A percentile compares a stretch with the other conserved stretches of the same genome.
phyloP scores from a whole-genome alignment of 2,113 vertebrate genomes.

The Oncorhynchus masou region DNA sequence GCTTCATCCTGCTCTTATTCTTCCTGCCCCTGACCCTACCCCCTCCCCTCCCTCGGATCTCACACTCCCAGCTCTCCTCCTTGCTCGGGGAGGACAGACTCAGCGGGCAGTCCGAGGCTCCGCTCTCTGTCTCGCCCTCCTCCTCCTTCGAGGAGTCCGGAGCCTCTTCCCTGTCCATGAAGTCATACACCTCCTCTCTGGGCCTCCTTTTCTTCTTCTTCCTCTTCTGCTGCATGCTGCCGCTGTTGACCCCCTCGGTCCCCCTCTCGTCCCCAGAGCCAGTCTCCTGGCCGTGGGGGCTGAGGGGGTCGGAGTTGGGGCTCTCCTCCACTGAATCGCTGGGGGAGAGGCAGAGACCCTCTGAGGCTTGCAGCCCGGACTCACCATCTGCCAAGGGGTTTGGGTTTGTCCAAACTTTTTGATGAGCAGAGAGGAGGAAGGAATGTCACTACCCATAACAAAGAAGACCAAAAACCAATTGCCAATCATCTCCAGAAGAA shows the following conservation, averaged over 20 bases:
- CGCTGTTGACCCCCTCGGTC: constrained; percentile 53
- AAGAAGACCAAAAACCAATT: neutral
- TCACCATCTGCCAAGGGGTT: constrained; percentile 37
- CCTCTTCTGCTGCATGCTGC: constrained; percentile 66
- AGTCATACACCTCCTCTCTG: constrained; percentile 63
- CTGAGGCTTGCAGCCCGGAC: constrained; percentile 32
- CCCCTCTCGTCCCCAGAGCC: constrained; percentile 50
- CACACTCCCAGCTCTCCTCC: constrained; percentile 72
- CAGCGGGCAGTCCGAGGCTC: constrained; percentile 9
- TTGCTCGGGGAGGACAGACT: constrained; percentile 31
- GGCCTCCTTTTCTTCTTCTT: constrained; percentile 76
- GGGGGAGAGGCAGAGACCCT: constrained; percentile 66
- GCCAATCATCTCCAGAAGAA: neutral
- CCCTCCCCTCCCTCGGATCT: constrained; percentile 72
- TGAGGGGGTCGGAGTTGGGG: constrained; percentile 60
- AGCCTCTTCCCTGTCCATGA: constrained; percentile 54
- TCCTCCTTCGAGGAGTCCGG: constrained; percentile 44
- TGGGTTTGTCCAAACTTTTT: constrained; percentile 36
- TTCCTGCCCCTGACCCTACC: constrained; percentile 72
- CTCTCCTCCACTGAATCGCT: constrained; percentile 67
- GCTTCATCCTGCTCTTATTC: constrained; percentile 71
- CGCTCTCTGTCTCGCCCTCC: constrained; percentile 36
- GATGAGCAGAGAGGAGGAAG: constrained; percentile 70
- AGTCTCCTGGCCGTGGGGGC: constrained; percentile 34
- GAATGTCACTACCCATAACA: neutral